Evolutionary conservation across 2,888 invertebrate genomes (phyloP), one percentile per base, ranked within the genome.

Genomic region (Coecobrya sp.): DNA sequence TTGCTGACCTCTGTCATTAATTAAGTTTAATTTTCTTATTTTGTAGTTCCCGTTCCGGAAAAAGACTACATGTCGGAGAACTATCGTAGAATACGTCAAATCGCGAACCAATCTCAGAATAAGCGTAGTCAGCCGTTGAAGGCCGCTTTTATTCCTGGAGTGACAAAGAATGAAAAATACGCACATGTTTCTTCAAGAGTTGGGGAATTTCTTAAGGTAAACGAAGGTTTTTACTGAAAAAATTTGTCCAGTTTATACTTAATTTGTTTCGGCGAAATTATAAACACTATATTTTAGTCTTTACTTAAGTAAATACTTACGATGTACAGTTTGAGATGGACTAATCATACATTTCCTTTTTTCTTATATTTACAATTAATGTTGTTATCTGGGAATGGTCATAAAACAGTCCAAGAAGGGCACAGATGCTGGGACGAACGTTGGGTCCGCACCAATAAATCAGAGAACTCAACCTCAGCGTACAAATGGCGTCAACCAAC

Each of bases 51-150:
- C n/a, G 93, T 73, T 52, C 89, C 93, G 7, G 94, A 93, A 42
- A 94, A 94, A 87, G 93, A 95, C 91, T 93, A 95, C 84, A 93
- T 93, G 93, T 87, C 92, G 25, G 95, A 95, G 70, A 95, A 95
- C 92, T 93, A 94, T 25, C 62, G 92, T 30, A 82, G 93, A 68
- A 93, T 94, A 76, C 92, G 93, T 19, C 92, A 92, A 68, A 92
- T 93, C 49, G 91, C 92, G 16, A 93, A 91, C 11, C 92, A 94
- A 55, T 73, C 93, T 19, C 94, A 93, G 62, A 93, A 91, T 27
- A 92, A 90, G 81, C 76, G 92, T 13, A 89, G 52, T 25, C 93
- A 93, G 89, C 94, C 95, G 3, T 62, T 95, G 82, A 95, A 94
- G 81, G 94, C 94, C 25, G 92, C 91, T 13, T 95, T 94, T 62